Base-by-base conservation (phyloP, 2,888 invertebrate genomes). In the Geophilus truncorum region DNA sequence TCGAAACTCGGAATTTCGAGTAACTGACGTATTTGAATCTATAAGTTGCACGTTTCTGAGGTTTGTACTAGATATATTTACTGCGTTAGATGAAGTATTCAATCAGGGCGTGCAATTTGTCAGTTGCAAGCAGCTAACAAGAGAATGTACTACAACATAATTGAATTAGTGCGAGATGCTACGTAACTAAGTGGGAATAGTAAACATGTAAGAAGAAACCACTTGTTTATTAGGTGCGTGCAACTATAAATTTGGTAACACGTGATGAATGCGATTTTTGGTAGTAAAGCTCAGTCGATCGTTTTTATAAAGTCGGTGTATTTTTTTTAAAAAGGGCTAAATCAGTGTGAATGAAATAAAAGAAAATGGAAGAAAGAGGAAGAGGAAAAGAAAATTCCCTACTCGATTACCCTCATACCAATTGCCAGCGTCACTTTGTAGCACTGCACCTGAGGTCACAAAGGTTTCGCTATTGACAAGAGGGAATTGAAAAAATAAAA, bases 401-500 rank as follows among this genome's bases (percentile, higher is more conserved):
- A 62, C 62, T 62, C 62, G 62, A 62, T 62, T 62, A 62, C 62
- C 62, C 62, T 62, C 62, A 25, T 23, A 28, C 62, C 62, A 28
- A 62, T 28, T 23, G 62, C 62, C 15, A 12, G 25, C 23, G 62
- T 62, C 62, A 62, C 25, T 62, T 62, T 62, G 25, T 62, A 62
- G 12, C 62, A 25, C 25, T 23, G 62, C 62, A 62, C 62, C 62
- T 62, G 62, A 62, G 62, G 62, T 62, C 62, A 62, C 62, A 28
- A 62, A 62, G 25, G 62, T 25, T 62, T 62, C 62, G 23, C 23
- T 62, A 62, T 28, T 62, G 45, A 62, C 62, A 62, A 23, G 62
- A 7, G 62, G 62, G 62, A 62, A 62, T 62, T 62, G 62, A 23
- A 62, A 62, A 62, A 62, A 28, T 23, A 25, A 62, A 62, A 62